Evolutionary conservation across 2,113 vertebrate species (phyloP).

Genomic region (Scartelaos histophorus): DNA sequence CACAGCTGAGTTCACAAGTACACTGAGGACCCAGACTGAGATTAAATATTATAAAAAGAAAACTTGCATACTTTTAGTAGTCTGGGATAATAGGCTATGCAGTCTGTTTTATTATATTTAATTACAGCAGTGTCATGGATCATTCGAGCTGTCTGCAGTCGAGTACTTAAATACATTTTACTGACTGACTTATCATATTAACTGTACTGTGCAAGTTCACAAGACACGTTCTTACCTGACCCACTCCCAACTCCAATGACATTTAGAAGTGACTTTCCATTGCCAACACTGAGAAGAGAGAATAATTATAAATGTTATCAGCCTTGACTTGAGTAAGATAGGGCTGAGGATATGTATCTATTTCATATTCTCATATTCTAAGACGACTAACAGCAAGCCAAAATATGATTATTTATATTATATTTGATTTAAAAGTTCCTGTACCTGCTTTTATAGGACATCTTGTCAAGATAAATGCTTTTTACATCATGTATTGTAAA

Average conservation of each 20-base stretch:
- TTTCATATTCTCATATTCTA: too few species aligned
- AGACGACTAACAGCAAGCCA: background rate
- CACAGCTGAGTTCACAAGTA: background rate
- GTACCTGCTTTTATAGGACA: too few species aligned
- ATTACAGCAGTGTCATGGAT: slow-evolving; percentile 16
- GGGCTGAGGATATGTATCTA: too few species aligned
- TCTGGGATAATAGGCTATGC: slow-evolving; percentile 1
- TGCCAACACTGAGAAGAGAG: slow-evolving; percentile 73
- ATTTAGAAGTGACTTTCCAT: slow-evolving; percentile 74
- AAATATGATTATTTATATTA: background rate
- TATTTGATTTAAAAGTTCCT: background rate
- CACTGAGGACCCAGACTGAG: slow-evolving; percentile 1
- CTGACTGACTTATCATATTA: background rate
- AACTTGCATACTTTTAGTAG: slow-evolving; percentile 10
- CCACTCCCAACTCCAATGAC: slow-evolving; percentile 87
- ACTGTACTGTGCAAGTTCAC: slow-evolving; percentile 9
- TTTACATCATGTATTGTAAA: too few species aligned
- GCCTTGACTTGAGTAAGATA: background rate
- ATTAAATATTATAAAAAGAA: slow-evolving; percentile 37
- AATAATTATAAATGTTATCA: slow-evolving; percentile 16
- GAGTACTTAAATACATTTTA: slow-evolving; percentile 29
- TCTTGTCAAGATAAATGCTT: too few species aligned
- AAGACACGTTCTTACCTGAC: slow-evolving; percentile 75
- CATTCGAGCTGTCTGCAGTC: slow-evolving; percentile 13
- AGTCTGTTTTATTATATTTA: slow-evolving; percentile 22